phyloP scores from a whole-genome alignment of 1,140 invertebrate species.

The Lepidostoma basale region DNA sequence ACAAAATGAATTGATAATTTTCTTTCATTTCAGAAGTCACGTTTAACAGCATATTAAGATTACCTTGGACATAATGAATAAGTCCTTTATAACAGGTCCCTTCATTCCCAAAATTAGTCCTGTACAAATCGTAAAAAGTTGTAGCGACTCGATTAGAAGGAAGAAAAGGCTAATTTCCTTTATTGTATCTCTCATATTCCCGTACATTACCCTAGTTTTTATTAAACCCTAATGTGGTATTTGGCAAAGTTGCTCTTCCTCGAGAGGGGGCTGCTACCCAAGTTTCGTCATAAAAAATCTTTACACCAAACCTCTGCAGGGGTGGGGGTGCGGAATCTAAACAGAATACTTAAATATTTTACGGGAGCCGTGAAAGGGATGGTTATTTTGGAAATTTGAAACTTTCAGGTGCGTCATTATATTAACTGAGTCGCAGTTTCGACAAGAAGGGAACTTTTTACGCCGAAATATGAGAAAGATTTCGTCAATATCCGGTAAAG shows the following conservation, averaged over 20 bases:
- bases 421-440: slow-evolving; percentile 16
- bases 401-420: slow-evolving; percentile 27
- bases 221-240: slow-evolving; percentile 34
- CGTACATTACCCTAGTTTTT: slow-evolving; percentile 31
- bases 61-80: too few relatives aligned
- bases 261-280: slow-evolving; percentile 4
- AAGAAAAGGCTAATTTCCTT: background rate
- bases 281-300: slow-evolving; percentile 32
- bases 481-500: slow-evolving; percentile 12
- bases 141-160: too few relatives aligned
- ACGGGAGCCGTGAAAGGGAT: slow-evolving; percentile 25
- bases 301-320: slow-evolving; percentile 12
- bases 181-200: slow-evolving; percentile 19
- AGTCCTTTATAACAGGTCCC: too few relatives aligned
- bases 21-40: too few relatives aligned
- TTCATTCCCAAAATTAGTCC: too few relatives aligned
- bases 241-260: slow-evolving; percentile 7
- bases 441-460: slow-evolving; percentile 11
- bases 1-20: too few relatives aligned
- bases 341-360: slow-evolving; percentile 37
- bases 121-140: too few relatives aligned
- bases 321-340: slow-evolving; percentile 13
- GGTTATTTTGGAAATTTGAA: slow-evolving; percentile 29
- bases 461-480: slow-evolving; percentile 16
- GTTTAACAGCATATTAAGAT: too few relatives aligned